Evolutionary conservation across 2,797 vertebrate species (phyloP), one percentile per base, ranked within the genome.

Genomic region (Psittacula derbiana): DNA sequence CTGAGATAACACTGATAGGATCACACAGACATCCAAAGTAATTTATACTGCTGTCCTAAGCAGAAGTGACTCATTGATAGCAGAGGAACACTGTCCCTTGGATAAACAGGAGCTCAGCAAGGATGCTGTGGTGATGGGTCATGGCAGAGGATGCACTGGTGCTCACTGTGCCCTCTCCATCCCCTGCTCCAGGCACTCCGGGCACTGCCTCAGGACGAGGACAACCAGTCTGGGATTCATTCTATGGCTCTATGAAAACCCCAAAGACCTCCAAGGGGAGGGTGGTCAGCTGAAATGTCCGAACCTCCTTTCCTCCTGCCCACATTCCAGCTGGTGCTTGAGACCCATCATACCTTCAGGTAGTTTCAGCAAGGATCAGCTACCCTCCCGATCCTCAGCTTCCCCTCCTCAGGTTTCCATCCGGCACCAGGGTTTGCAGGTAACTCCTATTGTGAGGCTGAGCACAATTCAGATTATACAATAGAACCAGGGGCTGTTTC

Each of bases 401-500:
- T 62, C 84, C 66, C 69, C 65, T 62, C 89, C 79, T 2, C 1
- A 19, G 24, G 3, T n/a, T 66, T 75, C 81, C 78, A n/a, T 12
- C 24, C 10, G 3, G 66, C 90, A 41, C 93, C 50, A 19, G 65
- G 57, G 38, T 84, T 89, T 82, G 73, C 79, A 85, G 85, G 65
- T 91, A 85, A 82, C 80, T 75, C 46, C 78, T 52, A 3, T 20
- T 11, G 66, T 30, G 6, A 87, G 47, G 71, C 91, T 23, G 79
- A 86, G 86, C 82, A n/a, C 88, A 90, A 74, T 75, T 90, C 28
- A 60, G 74, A 80, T 95, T 93, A 92, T 90, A 91, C 97, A 97
- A 90, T 72, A 92, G 89, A 95, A 95, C 98, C 97, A 86, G 91
- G 80, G 97, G 97, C 98, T 81, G 83, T 95, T 96, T 95, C 93